A percentile compares a stretch with the other conserved stretches of the same genome.
Evolutionary conservation across 2,113 vertebrate species (phyloP).

Genomic region (Echinops telfairi): DNA sequence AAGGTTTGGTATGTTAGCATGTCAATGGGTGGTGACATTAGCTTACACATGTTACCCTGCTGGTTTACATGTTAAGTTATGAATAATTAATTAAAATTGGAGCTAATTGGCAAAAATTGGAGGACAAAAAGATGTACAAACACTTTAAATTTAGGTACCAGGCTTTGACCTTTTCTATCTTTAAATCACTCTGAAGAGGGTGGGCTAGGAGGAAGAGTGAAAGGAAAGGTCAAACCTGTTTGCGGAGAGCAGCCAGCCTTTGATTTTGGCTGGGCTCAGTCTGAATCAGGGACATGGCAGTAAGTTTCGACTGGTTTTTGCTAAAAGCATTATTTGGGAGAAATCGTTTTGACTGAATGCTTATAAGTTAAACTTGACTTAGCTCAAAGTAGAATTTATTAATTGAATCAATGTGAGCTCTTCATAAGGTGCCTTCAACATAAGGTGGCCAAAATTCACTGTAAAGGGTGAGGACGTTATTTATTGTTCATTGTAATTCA

Average conservation of each 20-base stretch:
- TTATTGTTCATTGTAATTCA: neutral
- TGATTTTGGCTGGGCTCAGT: neutral
- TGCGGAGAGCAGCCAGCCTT: slow-evolving; percentile 9
- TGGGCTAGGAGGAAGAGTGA: slow-evolving; percentile 82
- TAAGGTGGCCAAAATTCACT: slow-evolving; percentile 22
- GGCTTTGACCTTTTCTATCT: slow-evolving; percentile 72
- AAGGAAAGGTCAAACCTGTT: slow-evolving; percentile 70
- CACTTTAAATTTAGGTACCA: neutral
- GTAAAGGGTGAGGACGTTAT: neutral
- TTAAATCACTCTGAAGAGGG: slow-evolving; percentile 80
- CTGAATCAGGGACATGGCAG: too few relatives aligned
- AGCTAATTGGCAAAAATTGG: slow-evolving; percentile 61
- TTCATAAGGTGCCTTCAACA: slow-evolving; percentile 30
- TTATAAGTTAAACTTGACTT: slow-evolving; percentile 31
- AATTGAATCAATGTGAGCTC: neutral
- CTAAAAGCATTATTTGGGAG: neutral
- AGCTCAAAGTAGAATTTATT: neutral
- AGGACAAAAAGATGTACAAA: neutral
- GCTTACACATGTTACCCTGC: slow-evolving; percentile 26
- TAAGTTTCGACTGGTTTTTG: too few relatives aligned
- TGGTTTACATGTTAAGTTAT: slow-evolving; percentile 43
- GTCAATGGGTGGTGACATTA: slow-evolving; percentile 25
- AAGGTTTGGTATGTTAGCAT: slow-evolving; percentile 4
- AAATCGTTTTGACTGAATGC: slow-evolving; percentile 32
- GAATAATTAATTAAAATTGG: slow-evolving; percentile 46